Evolutionary conservation across 1,140 invertebrate species (phyloP).

Genomic region (Calycopis cecrops): DNA sequence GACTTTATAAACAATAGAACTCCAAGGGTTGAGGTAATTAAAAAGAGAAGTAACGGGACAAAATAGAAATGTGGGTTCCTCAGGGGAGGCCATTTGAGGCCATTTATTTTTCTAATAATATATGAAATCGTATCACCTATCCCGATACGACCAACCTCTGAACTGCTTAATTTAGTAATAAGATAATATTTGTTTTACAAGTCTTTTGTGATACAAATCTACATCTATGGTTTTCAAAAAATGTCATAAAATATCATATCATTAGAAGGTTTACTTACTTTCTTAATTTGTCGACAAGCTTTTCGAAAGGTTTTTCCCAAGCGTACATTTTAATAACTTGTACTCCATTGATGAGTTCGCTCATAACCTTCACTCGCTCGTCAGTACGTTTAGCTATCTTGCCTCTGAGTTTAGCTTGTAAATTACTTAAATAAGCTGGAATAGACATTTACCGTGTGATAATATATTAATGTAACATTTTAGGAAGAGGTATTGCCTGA

Average conservation of each 20-base stretch:
- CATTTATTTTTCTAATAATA: no score
- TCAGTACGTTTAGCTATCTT: constrained; percentile 86
- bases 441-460: no score
- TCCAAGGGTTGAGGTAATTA: no score
- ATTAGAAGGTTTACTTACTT: constrained; percentile 44
- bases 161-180: no score
- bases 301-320: constrained; percentile 87
- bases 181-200: neutral
- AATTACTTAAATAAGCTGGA: constrained; percentile 80
- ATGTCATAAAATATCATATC: neutral
- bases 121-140: no score
- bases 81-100: no score
- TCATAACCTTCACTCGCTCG: constrained; percentile 88
- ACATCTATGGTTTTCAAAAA: neutral
- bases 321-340: constrained; percentile 92
- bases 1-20: no score
- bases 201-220: neutral
- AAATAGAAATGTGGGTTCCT: no score
- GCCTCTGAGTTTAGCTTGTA: constrained; percentile 78
- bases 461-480: no score
- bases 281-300: constrained; percentile 75
- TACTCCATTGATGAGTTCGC: constrained; percentile 85
- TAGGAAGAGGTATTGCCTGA: no score
- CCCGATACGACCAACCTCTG: no score
- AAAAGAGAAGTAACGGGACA: no score